phyloP scores from a whole-genome alignment of 2,888 invertebrate genomes.

The Agriotes lineatus region DNA sequence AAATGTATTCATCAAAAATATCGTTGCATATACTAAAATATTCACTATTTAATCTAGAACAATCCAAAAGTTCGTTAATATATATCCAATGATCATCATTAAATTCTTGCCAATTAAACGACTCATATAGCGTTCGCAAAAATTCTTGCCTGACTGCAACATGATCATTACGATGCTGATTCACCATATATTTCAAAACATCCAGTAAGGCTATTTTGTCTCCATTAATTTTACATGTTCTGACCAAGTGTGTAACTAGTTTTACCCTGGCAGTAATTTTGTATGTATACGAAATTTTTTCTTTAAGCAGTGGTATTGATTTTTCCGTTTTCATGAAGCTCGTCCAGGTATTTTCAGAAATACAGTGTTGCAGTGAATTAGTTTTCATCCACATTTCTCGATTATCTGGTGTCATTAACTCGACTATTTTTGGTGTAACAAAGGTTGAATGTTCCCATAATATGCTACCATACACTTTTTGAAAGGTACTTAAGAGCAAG shows the following conservation, averaged over 20 bases:
- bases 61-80: not conserved
- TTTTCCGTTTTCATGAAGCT: constrained; percentile 8
- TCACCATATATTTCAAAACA: constrained; percentile 7
- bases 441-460: constrained; percentile 19
- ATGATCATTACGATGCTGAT: not conserved
- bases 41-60: no score
- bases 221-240: constrained; percentile 26
- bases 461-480: not conserved
- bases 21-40: no score
- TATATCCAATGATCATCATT: not conserved
- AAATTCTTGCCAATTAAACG: not conserved
- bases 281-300: constrained; percentile 1
- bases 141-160: not conserved
- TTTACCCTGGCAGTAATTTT: not conserved
- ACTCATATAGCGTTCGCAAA: not conserved
- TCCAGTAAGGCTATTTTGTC: constrained; percentile 11
- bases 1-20: no score
- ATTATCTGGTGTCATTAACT: constrained; percentile 16
- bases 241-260: constrained; percentile 1
- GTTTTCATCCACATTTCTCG: not conserved
- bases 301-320: constrained; percentile 27
- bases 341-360: constrained; percentile 3
- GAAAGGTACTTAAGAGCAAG: not conserved
- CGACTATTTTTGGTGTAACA: not conserved
- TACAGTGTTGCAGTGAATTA: not conserved